Evolutionary conservation across 2,113 vertebrate genomes (phyloP), one percentile per base, ranked within the genome.

Genomic region (Lophotis ruficrista): DNA sequence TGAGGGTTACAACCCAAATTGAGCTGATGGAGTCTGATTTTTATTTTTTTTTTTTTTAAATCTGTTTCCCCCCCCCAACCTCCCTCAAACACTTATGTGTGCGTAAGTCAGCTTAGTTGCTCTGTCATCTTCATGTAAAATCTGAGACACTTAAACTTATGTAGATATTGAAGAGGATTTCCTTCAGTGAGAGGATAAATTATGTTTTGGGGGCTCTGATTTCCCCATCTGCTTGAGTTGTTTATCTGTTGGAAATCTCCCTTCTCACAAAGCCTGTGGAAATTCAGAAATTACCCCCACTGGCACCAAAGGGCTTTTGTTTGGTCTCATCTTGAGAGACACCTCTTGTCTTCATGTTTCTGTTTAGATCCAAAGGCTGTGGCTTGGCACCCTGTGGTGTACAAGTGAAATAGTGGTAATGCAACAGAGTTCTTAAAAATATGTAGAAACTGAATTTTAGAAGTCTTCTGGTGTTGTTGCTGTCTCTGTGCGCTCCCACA

Each of bases 171-270:
- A 88, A 88, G 47, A 62, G 47, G 18, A 71, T 92, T 81, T 90
- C 43, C 65, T 90, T 62, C 37, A 53, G 9, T 81, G 64, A 60
- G 50, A 71, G 21, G 27, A 45, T 60, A 10, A 69, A 72, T 66
- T 45, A 13, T 43, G 41, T 66, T 71, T 90, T 37, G n/a, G 37
- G 60, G 89, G 61, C 38, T 86, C 48, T 80, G 14, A 4, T 58
- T 83, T 87, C 33, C 51, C 23, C 6, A 20, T 87, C 37, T 80
- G n/a, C 16, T 68, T 51, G 60, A 19, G 22, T 73, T 75, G 4
- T 5, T 78, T 0, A 0, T 41, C 19, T 70, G 4, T 68, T 58
- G 43, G 35, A 87, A 58, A 71, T 35, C 19, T 50, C 10, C 14
- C 2, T 70, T 91, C 54, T 41, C 30, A 50, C 2, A 18, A 43